Evolutionary conservation across 2,113 vertebrate species (phyloP).

Genomic region (Hydropotes inermis): DNA sequence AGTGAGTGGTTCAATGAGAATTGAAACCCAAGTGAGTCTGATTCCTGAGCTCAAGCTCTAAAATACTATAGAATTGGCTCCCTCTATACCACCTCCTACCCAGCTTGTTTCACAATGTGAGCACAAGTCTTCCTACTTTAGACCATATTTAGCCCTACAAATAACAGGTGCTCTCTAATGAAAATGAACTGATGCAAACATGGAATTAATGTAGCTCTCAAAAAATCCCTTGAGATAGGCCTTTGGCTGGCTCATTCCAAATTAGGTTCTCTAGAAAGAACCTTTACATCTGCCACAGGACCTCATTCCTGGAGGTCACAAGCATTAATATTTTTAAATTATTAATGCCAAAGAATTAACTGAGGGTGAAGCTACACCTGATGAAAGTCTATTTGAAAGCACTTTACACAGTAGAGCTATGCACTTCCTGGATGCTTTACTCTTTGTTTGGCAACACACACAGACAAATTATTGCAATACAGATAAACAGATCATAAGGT

Average conservation of each 20-base stretch:
- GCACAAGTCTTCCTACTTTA: neutral
- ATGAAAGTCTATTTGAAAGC: slow-evolving; percentile 21
- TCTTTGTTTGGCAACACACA: neutral
- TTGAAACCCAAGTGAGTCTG: neutral
- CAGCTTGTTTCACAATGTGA: neutral
- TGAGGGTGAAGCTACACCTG: neutral
- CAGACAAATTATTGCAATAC: neutral
- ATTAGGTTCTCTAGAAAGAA: slow-evolving; percentile 33
- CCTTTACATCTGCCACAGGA: slow-evolving; percentile 11
- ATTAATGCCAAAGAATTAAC: slow-evolving; percentile 42
- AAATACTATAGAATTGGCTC: neutral
- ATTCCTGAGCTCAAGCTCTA: neutral
- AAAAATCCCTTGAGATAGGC: slow-evolving; percentile 25
- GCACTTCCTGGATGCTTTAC: neutral
- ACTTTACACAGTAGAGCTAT: neutral
- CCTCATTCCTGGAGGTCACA: slow-evolving; percentile 23
- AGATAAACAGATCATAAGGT: neutral
- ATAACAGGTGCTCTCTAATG: slow-evolving; percentile 3
- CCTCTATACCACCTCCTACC: neutral
- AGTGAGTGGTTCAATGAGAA: neutral
- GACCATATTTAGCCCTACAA: neutral
- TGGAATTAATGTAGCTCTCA: neutral
- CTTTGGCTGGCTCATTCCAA: slow-evolving; percentile 24
- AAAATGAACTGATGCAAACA: neutral
- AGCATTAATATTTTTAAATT: slow-evolving; percentile 53